Conservation (phyloP, 2,888 invertebrate species). For the Aleiodes leptofemur region DNA sequence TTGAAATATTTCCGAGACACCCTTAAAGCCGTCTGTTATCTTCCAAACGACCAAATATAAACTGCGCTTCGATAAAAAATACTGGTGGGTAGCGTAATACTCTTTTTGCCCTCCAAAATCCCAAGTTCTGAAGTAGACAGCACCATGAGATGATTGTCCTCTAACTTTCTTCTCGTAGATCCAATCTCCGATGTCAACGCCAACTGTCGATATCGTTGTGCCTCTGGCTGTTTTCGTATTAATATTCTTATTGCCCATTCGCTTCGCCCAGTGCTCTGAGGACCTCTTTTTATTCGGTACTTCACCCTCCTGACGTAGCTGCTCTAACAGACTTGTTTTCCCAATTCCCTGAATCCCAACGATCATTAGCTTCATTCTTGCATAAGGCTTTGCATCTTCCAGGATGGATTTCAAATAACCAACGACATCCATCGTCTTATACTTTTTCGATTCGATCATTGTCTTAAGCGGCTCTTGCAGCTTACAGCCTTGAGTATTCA, state of each 20-base stretch:
- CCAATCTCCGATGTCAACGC: conserved; percentile 98
- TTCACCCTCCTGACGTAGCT: conserved; percentile 90
- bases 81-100: conserved; percentile 99
- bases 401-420: conserved; percentile 93
- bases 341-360: conserved; percentile 92
- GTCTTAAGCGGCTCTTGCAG: conserved; percentile 91
- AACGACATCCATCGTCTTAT: conserved; percentile 96
- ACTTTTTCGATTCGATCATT: conserved; percentile 94
- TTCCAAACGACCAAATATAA: conserved; percentile 97
- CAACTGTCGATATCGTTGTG: conserved; percentile 94
- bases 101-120: conserved; percentile 99
- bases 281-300: conserved; percentile 83
- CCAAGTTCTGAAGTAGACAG: conserved; percentile 96
- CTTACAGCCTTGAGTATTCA: conserved; percentile 93
- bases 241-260: conserved; percentile 94
- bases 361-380: conserved; percentile 96
- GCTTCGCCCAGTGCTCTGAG: conserved; percentile 92
- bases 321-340: conserved; percentile 94
- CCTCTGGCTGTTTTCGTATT: conserved; percentile 86
- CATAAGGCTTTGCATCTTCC: conserved; percentile 94
- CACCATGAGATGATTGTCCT: conserved; percentile 85
- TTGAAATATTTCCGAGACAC: conserved; percentile 92
- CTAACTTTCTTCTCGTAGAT: conserved; percentile 90
- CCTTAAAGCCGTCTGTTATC: conserved; percentile 91
- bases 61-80: conserved; percentile 96